These are phyloP conservation scores for Cataglyphis albicans DNA, from an alignment of 2,888 invertebrate genomes.

Conservation along the genomic window DNA sequence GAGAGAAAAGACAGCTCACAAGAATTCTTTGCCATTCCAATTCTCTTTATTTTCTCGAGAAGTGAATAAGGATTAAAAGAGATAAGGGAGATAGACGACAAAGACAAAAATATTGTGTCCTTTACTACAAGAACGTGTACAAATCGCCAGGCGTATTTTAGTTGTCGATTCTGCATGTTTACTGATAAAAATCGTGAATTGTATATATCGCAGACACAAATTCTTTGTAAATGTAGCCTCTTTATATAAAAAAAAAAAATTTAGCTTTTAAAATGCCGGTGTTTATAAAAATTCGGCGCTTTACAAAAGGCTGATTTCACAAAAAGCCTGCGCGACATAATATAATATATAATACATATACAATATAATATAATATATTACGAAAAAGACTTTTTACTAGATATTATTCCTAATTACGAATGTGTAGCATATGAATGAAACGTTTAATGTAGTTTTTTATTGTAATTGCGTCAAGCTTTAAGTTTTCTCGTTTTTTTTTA, in stretches of 20 bases:
- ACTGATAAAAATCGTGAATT: conserved; percentile 6
- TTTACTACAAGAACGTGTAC: neutral
- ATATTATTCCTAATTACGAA: neutral
- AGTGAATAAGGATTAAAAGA: conserved; percentile 35
- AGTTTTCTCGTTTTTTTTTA: too few species aligned
- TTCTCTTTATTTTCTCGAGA: conserved; percentile 34
- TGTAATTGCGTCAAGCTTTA: neutral
- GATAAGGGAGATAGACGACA: conserved; percentile 26
- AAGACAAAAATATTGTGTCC: conserved; percentile 6
- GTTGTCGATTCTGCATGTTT: neutral
- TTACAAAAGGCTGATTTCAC: neutral
- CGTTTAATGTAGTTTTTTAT: neutral
- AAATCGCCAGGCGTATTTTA: conserved; percentile 4
- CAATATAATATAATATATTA: conserved; percentile 1
- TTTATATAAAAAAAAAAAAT: neutral
- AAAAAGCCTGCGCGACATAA: neutral
- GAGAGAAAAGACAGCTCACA: conserved; percentile 18
- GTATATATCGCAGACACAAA: neutral
- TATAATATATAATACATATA: neutral
- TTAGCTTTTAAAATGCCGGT: neutral
- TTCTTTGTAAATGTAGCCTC: neutral
- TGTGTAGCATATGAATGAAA: neutral
- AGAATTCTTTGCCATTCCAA: conserved; percentile 25
- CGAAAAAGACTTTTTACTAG: neutral
- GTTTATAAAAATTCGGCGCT: neutral